Evolutionary conservation across 92 coral and sea anemone species (phyloP).

Genomic region (Zoanthus sansibaricus): DNA sequence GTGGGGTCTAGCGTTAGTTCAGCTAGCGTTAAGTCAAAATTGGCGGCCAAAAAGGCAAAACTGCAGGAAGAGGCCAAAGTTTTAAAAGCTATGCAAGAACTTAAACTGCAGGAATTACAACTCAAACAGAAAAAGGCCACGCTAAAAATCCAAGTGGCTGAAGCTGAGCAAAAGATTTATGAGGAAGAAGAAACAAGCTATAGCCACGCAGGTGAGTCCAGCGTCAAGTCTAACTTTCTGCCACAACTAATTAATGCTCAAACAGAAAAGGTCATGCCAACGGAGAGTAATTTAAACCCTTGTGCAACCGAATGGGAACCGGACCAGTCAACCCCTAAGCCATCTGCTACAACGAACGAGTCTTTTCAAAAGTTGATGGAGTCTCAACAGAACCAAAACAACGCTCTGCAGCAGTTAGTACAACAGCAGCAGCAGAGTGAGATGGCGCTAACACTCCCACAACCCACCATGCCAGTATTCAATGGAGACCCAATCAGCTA

Average conservation of each 20-base stretch:
- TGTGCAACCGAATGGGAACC: not conserved
- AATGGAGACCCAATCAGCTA: constrained; percentile 49
- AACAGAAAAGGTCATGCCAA: not conserved
- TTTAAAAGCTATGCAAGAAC: constrained; percentile 45
- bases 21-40: constrained; percentile 20
- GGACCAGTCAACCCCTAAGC: constrained; percentile 8
- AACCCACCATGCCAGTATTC: constrained; percentile 51
- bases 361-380: constrained; percentile 42
- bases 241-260: not conserved
- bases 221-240: not conserved
- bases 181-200: not conserved
- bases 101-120: constrained; percentile 37
- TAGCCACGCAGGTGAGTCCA: constrained; percentile 4
- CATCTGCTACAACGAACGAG: not conserved
- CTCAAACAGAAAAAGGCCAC: constrained; percentile 43
- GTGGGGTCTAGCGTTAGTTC: constrained; percentile 28
- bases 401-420: constrained; percentile 39
- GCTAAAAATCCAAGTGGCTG: constrained; percentile 27
- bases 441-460: constrained; percentile 60
- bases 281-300: constrained; percentile 1
- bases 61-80: constrained; percentile 30
- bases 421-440: constrained; percentile 61
- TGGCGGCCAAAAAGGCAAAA: constrained; percentile 27
- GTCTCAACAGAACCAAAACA: constrained; percentile 30
- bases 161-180: constrained; percentile 17